Evolutionary conservation across 2,113 vertebrate genomes (phyloP).

Genomic region (Pardalotus punctatus): DNA sequence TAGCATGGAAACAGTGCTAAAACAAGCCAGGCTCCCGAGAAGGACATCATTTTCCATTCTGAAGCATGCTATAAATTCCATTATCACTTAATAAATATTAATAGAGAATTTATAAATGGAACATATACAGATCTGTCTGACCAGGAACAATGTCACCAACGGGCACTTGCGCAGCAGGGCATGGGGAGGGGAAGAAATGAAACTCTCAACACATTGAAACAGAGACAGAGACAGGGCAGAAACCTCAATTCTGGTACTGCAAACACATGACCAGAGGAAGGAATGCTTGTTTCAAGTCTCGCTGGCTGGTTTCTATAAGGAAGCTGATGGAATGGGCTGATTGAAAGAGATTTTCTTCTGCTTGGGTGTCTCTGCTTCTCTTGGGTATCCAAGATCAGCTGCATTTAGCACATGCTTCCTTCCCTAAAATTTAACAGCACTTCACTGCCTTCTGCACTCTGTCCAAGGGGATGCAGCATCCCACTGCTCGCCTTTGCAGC

Average conservation of each 20-base stretch:
- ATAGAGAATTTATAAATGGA: slow-evolving; percentile 65
- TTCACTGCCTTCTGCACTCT: background rate
- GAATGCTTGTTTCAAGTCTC: background rate
- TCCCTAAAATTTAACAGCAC: background rate
- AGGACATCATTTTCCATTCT: slow-evolving; percentile 53
- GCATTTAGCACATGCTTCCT: background rate
- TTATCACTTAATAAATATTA: slow-evolving; percentile 70
- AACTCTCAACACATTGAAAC: background rate
- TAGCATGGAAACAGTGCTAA: slow-evolving; percentile 39
- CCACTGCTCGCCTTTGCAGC: background rate
- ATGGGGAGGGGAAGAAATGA: background rate
- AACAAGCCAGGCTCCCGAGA: slow-evolving; percentile 17
- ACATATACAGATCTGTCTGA: slow-evolving; percentile 18
- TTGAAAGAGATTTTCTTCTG: background rate
- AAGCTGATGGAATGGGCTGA: background rate
- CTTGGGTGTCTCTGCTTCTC: background rate
- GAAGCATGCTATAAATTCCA: slow-evolving; percentile 60
- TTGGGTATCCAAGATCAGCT: background rate
- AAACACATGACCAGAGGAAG: background rate
- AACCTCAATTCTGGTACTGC: background rate
- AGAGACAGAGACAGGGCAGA: background rate
- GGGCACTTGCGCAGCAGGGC: background rate
- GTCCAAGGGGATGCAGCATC: background rate
- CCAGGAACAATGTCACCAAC: slow-evolving; percentile 2
- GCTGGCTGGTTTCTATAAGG: background rate